A percentile compares a stretch with the other conserved stretches of the same genome.
phyloP scores from a whole-genome alignment of 1,140 invertebrate genomes.

The Sitophilus oryzae region DNA sequence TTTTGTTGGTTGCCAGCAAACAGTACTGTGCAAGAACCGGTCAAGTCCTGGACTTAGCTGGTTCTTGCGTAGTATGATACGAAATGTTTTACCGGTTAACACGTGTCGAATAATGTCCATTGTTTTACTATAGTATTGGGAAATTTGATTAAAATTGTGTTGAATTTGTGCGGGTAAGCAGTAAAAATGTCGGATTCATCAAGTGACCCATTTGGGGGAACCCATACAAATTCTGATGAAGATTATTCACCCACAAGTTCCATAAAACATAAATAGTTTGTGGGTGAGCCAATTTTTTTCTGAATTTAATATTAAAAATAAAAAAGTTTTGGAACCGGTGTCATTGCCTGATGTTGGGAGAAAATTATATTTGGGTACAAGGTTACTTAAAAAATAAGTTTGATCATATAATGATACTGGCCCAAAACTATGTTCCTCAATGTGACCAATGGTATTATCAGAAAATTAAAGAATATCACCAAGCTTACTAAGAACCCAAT shows the following conservation, averaged over 20 bases:
- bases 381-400: conserved; percentile 10
- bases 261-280: too few species aligned
- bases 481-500: too few species aligned
- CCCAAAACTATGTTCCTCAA: conserved; percentile 9
- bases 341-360: conserved; percentile 8
- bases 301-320: conserved; percentile 10
- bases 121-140: not conserved
- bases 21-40: not conserved
- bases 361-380: conserved; percentile 10
- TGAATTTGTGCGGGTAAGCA: too few species aligned
- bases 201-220: not conserved
- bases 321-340: not conserved
- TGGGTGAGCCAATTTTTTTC: too few species aligned
- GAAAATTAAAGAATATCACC: too few species aligned
- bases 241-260: too few species aligned
- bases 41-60: too few species aligned
- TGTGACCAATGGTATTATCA: too few species aligned
- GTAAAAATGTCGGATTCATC: conserved; percentile 1
- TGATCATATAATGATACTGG: conserved; percentile 7
- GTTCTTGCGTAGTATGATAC: conserved; percentile 2
- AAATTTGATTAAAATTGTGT: too few species aligned
- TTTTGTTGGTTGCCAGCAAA: not conserved
- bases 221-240: not conserved
- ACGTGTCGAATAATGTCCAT: not conserved
- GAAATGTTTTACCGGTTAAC: not conserved